Percentiles rank a stretch among this genome's conserved stretches.
phyloP scores from a whole-genome alignment of 2,797 vertebrate species.

The Helostoma temminkii region DNA sequence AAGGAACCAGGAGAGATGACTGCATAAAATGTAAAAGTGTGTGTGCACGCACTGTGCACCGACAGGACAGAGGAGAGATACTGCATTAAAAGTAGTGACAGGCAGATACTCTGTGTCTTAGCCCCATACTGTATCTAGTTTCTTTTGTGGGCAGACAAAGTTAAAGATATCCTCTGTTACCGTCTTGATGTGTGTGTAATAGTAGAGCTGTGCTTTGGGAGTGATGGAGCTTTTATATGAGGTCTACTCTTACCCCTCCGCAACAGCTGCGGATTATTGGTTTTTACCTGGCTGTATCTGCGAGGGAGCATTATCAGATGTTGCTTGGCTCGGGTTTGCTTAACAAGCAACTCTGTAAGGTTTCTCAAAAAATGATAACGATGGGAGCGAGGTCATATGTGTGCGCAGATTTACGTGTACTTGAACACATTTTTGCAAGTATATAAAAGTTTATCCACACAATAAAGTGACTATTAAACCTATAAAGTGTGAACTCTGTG shows the following conservation, averaged over 20 bases:
- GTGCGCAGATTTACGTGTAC: background rate
- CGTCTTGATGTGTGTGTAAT: constrained; percentile 31
- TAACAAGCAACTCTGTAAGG: constrained; percentile 20
- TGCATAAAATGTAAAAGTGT: constrained; percentile 60
- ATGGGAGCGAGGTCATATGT: background rate
- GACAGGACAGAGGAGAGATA: constrained; percentile 24
- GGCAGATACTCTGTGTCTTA: constrained; percentile 33
- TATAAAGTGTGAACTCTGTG: constrained; percentile 11
- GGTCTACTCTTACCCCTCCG: constrained; percentile 36
- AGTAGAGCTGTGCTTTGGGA: constrained; percentile 43
- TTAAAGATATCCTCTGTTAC: constrained; percentile 38
- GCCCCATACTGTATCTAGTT: constrained; percentile 52
- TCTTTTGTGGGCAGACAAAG: constrained; percentile 46
- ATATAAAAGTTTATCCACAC: constrained; percentile 7
- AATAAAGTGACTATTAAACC: constrained; percentile 14
- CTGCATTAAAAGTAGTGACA: constrained; percentile 42
- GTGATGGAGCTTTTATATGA: constrained; percentile 46
- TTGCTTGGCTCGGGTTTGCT: background rate
- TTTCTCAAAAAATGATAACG: constrained; percentile 6
- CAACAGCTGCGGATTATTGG: constrained; percentile 62
- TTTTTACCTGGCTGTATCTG: constrained; percentile 46
- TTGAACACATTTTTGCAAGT: constrained; percentile 11
- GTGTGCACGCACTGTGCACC: constrained; percentile 24
- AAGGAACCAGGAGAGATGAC: constrained; percentile 29
- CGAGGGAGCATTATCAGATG: constrained; percentile 14